Percentiles rank a stretch among this genome's conserved stretches.
phyloP scores from a whole-genome alignment of 2,113 vertebrate genomes.

The Pycnonotus jocosus region DNA sequence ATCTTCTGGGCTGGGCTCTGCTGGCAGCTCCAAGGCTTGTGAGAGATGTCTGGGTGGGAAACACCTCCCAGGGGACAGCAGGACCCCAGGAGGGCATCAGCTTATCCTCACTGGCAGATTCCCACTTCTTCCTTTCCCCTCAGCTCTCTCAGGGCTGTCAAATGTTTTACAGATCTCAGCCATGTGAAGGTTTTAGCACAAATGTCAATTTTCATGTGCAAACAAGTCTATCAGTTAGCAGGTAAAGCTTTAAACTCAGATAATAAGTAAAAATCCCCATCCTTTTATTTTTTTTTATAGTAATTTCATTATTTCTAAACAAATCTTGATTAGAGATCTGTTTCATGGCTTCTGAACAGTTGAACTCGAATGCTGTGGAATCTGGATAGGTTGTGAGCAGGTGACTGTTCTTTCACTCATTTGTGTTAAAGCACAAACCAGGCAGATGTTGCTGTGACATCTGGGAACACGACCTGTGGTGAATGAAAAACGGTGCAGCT shows the following conservation, averaged over 20 bases:
- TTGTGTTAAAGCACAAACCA: background rate
- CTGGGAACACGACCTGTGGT: background rate
- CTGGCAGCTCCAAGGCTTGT: background rate
- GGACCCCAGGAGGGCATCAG: background rate
- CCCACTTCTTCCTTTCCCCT: background rate
- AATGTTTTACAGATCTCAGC: background rate
- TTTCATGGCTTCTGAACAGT: background rate
- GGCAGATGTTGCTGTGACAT: background rate
- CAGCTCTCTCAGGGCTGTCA: background rate
- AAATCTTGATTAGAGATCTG: background rate
- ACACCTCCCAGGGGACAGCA: background rate
- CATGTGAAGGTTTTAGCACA: background rate
- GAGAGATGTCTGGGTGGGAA: background rate
- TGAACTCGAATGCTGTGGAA: background rate
- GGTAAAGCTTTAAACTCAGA: background rate
- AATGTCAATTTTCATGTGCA: background rate
- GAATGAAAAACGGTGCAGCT: background rate
- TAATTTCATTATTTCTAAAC: background rate
- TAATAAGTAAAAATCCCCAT: background rate
- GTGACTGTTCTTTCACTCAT: background rate
- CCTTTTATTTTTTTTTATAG: background rate
- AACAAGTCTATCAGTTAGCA: background rate
- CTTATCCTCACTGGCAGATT: background rate
- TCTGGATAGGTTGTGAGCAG: background rate
- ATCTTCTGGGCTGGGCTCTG: background rate